Base-by-base conservation (phyloP, 2,797 vertebrate genomes). In the Pseudomugil gertrudae region DNA sequence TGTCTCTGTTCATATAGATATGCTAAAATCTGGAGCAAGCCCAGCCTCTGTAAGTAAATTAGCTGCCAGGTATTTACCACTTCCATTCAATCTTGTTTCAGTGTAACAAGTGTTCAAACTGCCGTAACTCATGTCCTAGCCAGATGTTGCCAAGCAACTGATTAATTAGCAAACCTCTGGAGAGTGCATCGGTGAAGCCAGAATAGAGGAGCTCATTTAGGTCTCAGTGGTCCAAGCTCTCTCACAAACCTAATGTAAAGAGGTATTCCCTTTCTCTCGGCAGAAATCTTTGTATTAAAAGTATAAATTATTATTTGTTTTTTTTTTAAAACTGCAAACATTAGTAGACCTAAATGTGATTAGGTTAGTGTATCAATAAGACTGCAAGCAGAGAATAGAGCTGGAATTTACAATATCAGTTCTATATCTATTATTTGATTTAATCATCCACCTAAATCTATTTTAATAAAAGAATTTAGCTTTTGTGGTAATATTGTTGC, bases 71-170 rank as follows among this genome's bases (percentile, higher is more conserved):
- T 78, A 76, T 76, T 80, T 69, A 73, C 36, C 48, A 66, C 73
- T 69, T 73, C 61, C 75, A 57, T 45, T 61, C 30, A 29, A 63
- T 65, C 61, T 70, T 63, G 51, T 71, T 63, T 70, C 67, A 59
- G 48, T 47, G 43, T 63, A 79, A 84, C 79, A 84, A 76, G 72
- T 86, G 86, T 84, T 84, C 63, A 60, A 59, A 74, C 69, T 67
- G 54, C 64, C 68, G 81, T 71, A 81, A 83, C 82, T 89, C 58
- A 69, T 52, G 66, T 68, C 71, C 32, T 32, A 58, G 57, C 61
- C 79, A 79, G 65, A 87, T 82, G 83, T 90, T 87, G 79, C 86
- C 72, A 79, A 76, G 81, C 79, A 87, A 82, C 83, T 66, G 75
- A 85, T 86, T 84, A 79, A 86, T 89, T 83, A 84, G 65, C 48